Percentiles rank a stretch among this genome's conserved stretches.
Evolutionary conservation across 2,113 vertebrate species (phyloP).

Genomic region (Anoura caudifer): DNA sequence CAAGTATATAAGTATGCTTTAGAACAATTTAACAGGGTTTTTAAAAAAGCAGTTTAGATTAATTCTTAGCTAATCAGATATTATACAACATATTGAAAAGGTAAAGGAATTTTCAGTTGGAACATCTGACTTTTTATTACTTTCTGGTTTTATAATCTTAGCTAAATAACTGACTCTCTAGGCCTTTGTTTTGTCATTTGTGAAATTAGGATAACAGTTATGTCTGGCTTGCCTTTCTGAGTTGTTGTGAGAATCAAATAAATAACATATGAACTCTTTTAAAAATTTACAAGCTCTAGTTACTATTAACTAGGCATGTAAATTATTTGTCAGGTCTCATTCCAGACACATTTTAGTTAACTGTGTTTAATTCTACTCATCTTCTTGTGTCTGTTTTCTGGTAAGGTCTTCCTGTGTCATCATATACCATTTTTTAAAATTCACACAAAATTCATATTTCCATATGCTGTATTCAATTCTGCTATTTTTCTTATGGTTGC

Average conservation of each 20-base stretch:
- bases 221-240: neutral
- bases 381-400: neutral
- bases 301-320: neutral
- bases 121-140: neutral
- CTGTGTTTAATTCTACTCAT: neutral
- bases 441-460: constrained; percentile 19
- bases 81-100: neutral
- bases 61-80: neutral
- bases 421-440: neutral
- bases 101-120: neutral
- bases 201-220: neutral
- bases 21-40: neutral
- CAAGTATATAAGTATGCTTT: neutral
- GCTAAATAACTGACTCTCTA: neutral
- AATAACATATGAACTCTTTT: neutral
- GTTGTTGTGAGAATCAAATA: neutral
- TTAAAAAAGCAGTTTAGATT: neutral
- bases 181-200: neutral
- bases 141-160: neutral
- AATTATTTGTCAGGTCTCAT: neutral
- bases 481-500: neutral
- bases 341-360: neutral
- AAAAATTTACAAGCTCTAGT: neutral
- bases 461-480: neutral
- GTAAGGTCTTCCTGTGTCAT: neutral